Percentiles rank a stretch among this genome's conserved stretches.
Conservation (phyloP, 1,140 invertebrate species). For the Campodea augens region DNA sequence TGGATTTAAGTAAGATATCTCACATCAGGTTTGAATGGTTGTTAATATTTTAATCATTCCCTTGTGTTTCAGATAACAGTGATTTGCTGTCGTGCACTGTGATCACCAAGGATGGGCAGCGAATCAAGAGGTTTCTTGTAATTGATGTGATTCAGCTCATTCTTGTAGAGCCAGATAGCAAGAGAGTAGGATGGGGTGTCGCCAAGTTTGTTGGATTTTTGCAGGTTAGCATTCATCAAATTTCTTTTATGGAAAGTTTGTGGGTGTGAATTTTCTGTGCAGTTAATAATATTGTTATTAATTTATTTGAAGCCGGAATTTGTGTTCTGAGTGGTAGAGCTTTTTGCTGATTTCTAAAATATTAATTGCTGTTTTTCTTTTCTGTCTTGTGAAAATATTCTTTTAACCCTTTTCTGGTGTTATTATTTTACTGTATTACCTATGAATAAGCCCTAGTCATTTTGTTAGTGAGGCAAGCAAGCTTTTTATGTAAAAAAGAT, state of each 20-base stretch:
- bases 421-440: too few species aligned
- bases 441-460: too few species aligned
- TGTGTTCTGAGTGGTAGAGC: too few species aligned
- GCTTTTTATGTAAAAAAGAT: too few species aligned
- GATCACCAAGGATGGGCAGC: slow-evolving; percentile 67
- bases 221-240: slow-evolving; percentile 42
- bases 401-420: too few species aligned
- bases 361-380: too few species aligned
- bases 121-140: slow-evolving; percentile 79
- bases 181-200: slow-evolving; percentile 85
- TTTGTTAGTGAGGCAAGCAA: too few species aligned
- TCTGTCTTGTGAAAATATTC: too few species aligned
- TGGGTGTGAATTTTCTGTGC: not conserved
- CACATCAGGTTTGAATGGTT: slow-evolving; percentile 19
- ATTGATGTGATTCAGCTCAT: slow-evolving; percentile 89
- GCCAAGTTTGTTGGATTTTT: slow-evolving; percentile 81
- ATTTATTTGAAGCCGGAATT: too few species aligned
- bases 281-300: not conserved
- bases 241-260: too few species aligned
- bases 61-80: slow-evolving; percentile 79
- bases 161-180: slow-evolving; percentile 85
- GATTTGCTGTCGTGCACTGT: slow-evolving; percentile 93
- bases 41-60: not conserved
- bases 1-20: slow-evolving; percentile 70
- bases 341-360: too few species aligned